These are phyloP conservation scores for Anoura caudifer DNA, from an alignment of 2,113 vertebrate species.

Conservation along the genomic window DNA sequence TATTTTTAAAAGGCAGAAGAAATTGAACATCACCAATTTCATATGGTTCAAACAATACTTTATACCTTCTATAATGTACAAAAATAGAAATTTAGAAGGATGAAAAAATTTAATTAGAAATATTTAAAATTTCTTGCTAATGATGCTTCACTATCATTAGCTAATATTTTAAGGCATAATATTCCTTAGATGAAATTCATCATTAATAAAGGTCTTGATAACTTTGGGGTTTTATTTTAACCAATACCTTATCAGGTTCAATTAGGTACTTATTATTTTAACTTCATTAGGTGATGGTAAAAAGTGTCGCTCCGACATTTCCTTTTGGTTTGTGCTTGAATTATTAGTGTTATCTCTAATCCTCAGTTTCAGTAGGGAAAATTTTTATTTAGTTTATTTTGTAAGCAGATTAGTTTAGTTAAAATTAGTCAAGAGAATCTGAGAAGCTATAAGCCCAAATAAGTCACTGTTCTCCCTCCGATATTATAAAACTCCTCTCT, in stretches of 20 bases:
- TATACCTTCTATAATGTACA: not conserved
- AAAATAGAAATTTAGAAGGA: not conserved
- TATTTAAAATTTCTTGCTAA: not conserved
- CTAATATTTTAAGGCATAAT: slow-evolving; percentile 4
- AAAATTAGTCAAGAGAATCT: not conserved
- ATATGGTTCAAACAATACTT: not conserved
- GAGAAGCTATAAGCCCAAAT: not conserved
- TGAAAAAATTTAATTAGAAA: slow-evolving; percentile 6
- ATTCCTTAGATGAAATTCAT: not conserved
- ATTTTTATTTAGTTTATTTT: slow-evolving; percentile 18
- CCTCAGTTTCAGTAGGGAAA: not conserved
- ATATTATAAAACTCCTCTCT: not conserved
- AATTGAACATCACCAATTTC: not conserved
- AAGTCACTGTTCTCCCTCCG: not conserved
- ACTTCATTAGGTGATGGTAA: not conserved
- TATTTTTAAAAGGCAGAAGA: slow-evolving; percentile 16
- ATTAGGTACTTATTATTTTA: not conserved
- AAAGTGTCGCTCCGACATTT: not conserved
- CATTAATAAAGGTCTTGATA: not conserved
- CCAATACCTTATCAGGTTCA: not conserved
- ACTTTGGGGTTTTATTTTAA: not conserved
- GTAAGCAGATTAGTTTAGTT: not conserved
- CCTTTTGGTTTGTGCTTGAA: slow-evolving; percentile 19
- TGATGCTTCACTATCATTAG: not conserved
- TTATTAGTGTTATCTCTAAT: not conserved